Percentiles rank a stretch among this genome's conserved stretches.
Evolutionary conservation across 2,113 vertebrate species (phyloP).

Genomic region (Triplophysa dalaica): DNA sequence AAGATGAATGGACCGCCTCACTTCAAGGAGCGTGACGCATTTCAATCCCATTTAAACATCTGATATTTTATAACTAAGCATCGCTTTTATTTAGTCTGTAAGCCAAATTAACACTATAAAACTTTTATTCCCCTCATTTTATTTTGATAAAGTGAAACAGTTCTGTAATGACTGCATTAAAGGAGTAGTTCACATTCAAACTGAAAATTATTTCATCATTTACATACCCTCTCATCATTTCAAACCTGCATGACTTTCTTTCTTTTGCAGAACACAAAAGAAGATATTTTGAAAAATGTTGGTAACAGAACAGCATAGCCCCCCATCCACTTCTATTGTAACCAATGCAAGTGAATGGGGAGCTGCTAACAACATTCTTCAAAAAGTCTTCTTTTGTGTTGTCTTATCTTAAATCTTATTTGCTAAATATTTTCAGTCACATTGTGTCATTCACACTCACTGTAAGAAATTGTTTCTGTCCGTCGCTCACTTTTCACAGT

Average conservation of each 20-base stretch:
- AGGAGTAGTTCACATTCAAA: neutral
- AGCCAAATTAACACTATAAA: neutral
- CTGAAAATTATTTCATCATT: neutral
- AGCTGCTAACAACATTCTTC: no score
- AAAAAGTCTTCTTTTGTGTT: no score
- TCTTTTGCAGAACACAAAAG: no score
- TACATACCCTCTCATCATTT: neutral
- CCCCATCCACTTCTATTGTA: no score
- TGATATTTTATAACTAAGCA: slow-evolving; percentile 2
- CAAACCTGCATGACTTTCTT: neutral
- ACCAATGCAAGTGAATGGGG: no score
- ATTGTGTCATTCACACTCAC: neutral
- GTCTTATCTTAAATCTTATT: neutral
- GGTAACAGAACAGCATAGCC: no score
- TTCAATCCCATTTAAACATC: slow-evolving; percentile 36
- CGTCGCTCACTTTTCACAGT: neutral
- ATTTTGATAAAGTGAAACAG: neutral
- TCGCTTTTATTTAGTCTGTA: slow-evolving; percentile 21
- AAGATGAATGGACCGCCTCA: slow-evolving; percentile 43
- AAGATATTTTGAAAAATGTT: no score
- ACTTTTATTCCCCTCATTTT: neutral
- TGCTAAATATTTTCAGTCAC: neutral
- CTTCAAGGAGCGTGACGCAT: slow-evolving; percentile 40
- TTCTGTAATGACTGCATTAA: neutral
- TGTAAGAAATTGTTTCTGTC: neutral